Base-by-base conservation (phyloP, 1,140 invertebrate genomes). In the Drosophila tristis region DNA sequence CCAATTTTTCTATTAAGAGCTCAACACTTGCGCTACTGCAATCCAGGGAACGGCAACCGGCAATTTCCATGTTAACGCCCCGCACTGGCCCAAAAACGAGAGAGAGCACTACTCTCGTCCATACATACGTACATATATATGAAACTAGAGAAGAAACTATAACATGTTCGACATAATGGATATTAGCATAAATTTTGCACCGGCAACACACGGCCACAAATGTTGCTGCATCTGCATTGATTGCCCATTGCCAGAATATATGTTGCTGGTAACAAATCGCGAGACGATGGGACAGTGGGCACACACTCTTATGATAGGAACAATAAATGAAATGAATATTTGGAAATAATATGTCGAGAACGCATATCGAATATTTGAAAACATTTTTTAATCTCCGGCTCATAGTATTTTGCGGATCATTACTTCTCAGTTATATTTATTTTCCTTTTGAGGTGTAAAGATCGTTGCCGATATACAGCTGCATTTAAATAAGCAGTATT, bases 141-240 rank as follows among this genome's bases (percentile, higher is more conserved):
- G 65, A 50, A 71, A 71, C 53, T 35, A 50, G 54, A 54, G 72
- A 74, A 70, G 51, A 87, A 87, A 87, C 79, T 89, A 89, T 89
- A 89, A 89, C 84, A 89, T 89, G 85, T 89, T 89, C 76, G 73
- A 90, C 84, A 89, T 89, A 84, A 89, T 90, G 85, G 84, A 89
- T 89, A 89, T 89, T 89, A 89, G 84, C 84, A 89, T 89, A 89
- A 89, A 89, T 89, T 89, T 73, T 89, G 76, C 75, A 60, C 63
- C 57, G 57, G 42, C 65, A 61, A 73, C 72, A 87, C 75, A 82
- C 49, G 62, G 74, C 31, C 65, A 31, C 44, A 81, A 82, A 87
- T 87, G 84, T 87, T 74, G 71, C 55, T 80, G 71, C 77, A 64
- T 57, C 77, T 62, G 62, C 53, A 47, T 77, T 85, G 80, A 85